Conservation (phyloP, 2,888 invertebrate genomes). For the Noctua fimbriata region DNA sequence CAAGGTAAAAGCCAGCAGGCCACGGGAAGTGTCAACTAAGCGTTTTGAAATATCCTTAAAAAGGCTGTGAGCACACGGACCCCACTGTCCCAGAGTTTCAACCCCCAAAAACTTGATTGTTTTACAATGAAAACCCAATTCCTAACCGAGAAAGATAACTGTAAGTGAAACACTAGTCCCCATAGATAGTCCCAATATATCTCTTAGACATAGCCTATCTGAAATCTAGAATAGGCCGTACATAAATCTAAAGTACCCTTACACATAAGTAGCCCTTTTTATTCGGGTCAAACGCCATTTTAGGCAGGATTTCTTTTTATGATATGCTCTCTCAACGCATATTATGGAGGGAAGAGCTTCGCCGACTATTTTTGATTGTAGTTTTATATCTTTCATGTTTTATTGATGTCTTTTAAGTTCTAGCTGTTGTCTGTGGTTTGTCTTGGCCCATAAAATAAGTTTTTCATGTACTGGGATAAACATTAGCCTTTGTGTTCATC, state of each 20-base stretch:
- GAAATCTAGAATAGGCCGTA: constrained; percentile 59
- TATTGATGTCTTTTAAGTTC: constrained; percentile 17
- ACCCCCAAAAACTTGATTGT: constrained; percentile 3
- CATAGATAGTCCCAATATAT: constrained; percentile 41
- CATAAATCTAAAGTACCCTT: constrained; percentile 61
- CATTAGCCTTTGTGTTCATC: neutral
- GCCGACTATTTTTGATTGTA: constrained; percentile 34
- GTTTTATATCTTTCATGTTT: constrained; percentile 39
- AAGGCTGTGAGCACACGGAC: neutral
- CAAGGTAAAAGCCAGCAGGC: neutral
- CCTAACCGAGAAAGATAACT: constrained; percentile 9
- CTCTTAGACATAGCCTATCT: constrained; percentile 44
- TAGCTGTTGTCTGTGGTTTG: neutral
- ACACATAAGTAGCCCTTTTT: constrained; percentile 59
- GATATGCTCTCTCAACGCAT: constrained; percentile 49
- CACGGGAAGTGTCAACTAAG: neutral
- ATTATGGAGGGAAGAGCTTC: constrained; percentile 38
- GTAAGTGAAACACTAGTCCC: constrained; percentile 36
- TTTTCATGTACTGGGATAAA: neutral
- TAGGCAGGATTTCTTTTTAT: constrained; percentile 55
- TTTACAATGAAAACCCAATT: constrained; percentile 1
- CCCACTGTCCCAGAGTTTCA: neutral
- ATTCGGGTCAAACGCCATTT: constrained; percentile 53
- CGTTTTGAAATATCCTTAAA: neutral
- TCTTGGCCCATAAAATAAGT: neutral